Percentiles rank a stretch among this genome's conserved stretches.
Conservation (phyloP, 2,113 vertebrate genomes). For the Addax nasomaculatus region DNA sequence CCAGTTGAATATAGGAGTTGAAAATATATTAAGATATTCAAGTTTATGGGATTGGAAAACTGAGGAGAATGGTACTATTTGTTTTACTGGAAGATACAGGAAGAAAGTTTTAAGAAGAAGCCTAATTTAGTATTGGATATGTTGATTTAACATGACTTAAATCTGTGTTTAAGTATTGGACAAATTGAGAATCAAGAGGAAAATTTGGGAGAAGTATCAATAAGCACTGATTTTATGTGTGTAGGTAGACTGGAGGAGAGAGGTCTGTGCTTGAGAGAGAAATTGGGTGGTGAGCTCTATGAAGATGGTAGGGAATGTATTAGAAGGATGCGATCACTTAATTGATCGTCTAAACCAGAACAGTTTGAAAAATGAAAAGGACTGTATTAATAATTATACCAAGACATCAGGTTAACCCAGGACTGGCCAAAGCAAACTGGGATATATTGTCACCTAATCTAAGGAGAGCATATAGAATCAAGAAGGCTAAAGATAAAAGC, state of each 20-base stretch:
- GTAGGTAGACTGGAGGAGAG: not conserved
- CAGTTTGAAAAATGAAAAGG: not conserved
- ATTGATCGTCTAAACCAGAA: not conserved
- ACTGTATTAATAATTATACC: not conserved
- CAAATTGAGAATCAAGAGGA: not conserved
- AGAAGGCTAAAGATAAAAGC: not conserved
- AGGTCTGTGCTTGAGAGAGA: not conserved
- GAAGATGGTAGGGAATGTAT: not conserved
- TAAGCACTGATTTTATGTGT: not conserved
- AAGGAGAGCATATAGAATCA: not conserved
- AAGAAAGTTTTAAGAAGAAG: not conserved
- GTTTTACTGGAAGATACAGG: not conserved
- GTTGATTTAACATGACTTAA: not conserved
- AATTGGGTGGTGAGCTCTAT: not conserved
- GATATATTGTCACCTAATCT: not conserved
- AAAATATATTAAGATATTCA: slow-evolving; percentile 2
- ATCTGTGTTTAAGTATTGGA: not conserved
- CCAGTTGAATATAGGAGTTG: not conserved
- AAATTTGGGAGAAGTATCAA: not conserved
- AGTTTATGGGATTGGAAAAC: not conserved
- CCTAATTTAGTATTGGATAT: not conserved
- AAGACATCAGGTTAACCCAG: not conserved
- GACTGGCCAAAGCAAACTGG: not conserved
- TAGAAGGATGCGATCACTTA: not conserved
- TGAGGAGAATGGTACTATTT: not conserved